Conservation (phyloP, 2,888 invertebrate genomes). For the Dromius quadrimaculatus region DNA sequence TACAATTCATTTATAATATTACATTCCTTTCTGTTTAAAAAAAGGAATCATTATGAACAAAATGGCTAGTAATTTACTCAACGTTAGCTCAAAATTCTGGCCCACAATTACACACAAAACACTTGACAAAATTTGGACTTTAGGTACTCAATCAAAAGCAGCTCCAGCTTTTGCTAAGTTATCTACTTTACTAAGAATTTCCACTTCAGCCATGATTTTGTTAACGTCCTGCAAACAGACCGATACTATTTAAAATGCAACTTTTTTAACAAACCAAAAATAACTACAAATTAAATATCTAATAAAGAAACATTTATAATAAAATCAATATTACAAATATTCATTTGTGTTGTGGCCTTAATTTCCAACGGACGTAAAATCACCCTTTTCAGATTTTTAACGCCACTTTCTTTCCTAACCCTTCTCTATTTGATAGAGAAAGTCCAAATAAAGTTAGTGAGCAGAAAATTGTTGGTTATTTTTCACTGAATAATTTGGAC, state of each 20-base stretch:
- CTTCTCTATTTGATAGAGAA: no score
- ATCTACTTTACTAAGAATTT: conserved; percentile 53
- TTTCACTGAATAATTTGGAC: no score
- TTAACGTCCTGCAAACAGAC: conserved; percentile 69
- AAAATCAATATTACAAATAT: background rate
- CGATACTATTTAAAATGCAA: conserved; percentile 54
- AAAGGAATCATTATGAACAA: conserved; percentile 27
- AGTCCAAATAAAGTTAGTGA: no score
- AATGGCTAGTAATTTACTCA: conserved; percentile 54
- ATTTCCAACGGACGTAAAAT: no score
- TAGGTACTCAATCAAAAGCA: conserved; percentile 19
- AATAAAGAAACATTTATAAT: conserved; percentile 6
- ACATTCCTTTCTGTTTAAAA: conserved; percentile 22
- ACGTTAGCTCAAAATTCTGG: conserved; percentile 40
- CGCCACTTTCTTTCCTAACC: no score
- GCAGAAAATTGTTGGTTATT: no score
- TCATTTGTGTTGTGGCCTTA: conserved; percentile 14
- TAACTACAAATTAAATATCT: conserved; percentile 18
- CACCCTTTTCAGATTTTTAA: no score
- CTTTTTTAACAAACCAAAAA: conserved; percentile 16
- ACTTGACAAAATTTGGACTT: conserved; percentile 42
- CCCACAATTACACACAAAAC: conserved; percentile 46
- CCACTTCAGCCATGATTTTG: conserved; percentile 66
- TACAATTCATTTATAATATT: conserved; percentile 45
- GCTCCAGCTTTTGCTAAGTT: conserved; percentile 37